phyloP scores from a whole-genome alignment of 2,113 vertebrate genomes.

The Hylia prasina region DNA sequence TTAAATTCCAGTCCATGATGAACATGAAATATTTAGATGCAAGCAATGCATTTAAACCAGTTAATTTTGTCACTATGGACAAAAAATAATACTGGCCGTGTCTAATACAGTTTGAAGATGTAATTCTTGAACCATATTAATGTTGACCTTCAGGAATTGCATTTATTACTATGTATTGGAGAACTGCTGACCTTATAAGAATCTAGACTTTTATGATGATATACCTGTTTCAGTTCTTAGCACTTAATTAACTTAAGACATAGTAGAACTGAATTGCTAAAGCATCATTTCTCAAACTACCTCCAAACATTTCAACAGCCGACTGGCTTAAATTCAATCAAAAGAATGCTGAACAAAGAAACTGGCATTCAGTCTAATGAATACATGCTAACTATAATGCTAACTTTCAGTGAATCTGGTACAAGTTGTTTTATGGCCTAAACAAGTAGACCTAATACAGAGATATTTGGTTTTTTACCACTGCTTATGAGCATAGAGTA shows the following conservation, averaged over 20 bases:
- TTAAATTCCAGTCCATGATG: neutral
- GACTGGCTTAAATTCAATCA: neutral
- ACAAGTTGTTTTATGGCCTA: neutral
- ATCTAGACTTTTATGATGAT: conserved; percentile 2
- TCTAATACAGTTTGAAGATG: neutral
- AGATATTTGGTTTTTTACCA: neutral
- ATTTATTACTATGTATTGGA: neutral
- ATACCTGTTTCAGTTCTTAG: neutral
- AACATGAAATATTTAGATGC: neutral
- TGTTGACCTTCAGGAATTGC: neutral
- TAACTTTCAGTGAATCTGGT: neutral
- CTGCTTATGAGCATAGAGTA: neutral
- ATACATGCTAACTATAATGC: neutral
- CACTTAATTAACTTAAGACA: conserved; percentile 17
- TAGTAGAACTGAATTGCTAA: neutral
- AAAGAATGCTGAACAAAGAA: neutral
- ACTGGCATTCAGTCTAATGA: neutral
- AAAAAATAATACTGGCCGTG: neutral
- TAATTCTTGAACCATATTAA: neutral
- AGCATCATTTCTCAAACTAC: neutral
- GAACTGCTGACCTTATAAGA: conserved; percentile 14
- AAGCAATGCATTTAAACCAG: neutral
- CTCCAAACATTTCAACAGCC: neutral
- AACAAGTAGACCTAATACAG: neutral
- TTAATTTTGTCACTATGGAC: neutral